Percentiles rank a stretch among this genome's conserved stretches.
These are phyloP conservation scores for Lepidurus apus DNA, from an alignment of 1,140 invertebrate genomes.

Conservation along the genomic window DNA sequence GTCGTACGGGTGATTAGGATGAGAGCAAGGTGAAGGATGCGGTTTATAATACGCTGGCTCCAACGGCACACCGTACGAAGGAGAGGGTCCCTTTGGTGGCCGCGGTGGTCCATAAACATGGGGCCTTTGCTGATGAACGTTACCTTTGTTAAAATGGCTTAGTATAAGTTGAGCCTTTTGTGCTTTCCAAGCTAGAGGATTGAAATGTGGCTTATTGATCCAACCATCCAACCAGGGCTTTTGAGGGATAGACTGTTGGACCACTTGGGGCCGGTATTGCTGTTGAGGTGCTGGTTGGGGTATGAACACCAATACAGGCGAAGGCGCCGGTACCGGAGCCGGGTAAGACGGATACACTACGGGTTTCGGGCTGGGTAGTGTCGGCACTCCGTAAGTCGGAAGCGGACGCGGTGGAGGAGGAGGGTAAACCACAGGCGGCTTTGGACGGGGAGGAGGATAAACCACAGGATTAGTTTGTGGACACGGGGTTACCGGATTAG, in stretches of 20 bases:
- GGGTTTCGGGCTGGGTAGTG: neutral
- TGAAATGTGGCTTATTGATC: neutral
- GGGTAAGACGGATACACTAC: neutral
- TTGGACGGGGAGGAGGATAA: neutral
- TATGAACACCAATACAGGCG: neutral
- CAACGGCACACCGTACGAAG: neutral
- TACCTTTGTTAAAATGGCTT: neutral
- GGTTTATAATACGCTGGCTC: neutral
- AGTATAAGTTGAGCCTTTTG: neutral
- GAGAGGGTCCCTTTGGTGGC: neutral
- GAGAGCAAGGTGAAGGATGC: neutral
- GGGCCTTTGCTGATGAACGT: neutral
- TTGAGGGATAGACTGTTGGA: neutral
- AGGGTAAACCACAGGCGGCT: neutral
- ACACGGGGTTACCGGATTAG: neutral
- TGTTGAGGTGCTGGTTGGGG: neutral
- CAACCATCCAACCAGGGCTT: conserved; percentile 7
- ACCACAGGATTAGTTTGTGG: neutral
- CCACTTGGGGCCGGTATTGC: neutral
- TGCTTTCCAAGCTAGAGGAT: neutral
- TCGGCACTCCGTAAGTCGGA: neutral
- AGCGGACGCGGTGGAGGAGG: neutral
- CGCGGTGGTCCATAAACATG: neutral
- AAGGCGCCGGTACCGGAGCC: neutral
- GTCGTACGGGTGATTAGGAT: conserved; percentile 1